Percentiles rank a stretch among this genome's conserved stretches.
These are phyloP conservation scores for Thelaira solivaga DNA, from an alignment of 2,888 invertebrate species.

Conservation along the genomic window DNA sequence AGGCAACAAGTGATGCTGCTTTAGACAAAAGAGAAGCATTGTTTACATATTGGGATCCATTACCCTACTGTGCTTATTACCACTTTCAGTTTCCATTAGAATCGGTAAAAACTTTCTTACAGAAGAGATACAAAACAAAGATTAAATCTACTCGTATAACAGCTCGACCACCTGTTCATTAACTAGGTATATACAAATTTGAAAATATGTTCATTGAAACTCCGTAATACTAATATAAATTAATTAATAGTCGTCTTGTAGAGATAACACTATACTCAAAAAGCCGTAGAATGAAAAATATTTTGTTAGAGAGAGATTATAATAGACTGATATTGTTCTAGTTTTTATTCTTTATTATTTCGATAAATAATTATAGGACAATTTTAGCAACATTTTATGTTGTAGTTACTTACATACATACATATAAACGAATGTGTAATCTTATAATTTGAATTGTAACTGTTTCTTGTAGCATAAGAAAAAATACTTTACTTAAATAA, in stretches of 20 bases:
- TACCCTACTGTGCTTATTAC: constrained; percentile 91
- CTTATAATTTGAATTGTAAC: too few relatives aligned
- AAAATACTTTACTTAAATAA: too few relatives aligned
- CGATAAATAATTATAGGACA: neutral
- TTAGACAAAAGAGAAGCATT: constrained; percentile 88
- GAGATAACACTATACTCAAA: neutral
- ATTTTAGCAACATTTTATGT: constrained; percentile 1
- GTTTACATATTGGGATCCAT: constrained; percentile 89
- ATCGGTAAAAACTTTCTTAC: constrained; percentile 79
- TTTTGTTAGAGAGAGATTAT: constrained; percentile 53
- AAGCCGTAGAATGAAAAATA: neutral
- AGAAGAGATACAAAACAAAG: constrained; percentile 75
- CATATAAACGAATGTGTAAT: too few relatives aligned
- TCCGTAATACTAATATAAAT: too few relatives aligned
- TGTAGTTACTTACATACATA: neutral
- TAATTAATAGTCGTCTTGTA: too few relatives aligned
- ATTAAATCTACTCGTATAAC: constrained; percentile 57
- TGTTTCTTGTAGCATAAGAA: constrained; percentile 3
- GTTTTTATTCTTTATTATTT: constrained; percentile 5
- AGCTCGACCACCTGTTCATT: constrained; percentile 71
- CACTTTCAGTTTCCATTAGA: constrained; percentile 86
- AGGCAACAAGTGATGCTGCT: constrained; percentile 78
- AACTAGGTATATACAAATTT: too few relatives aligned
- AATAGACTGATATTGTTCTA: constrained; percentile 54
- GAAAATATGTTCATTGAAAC: too few relatives aligned